Conservation (phyloP, 2,888 invertebrate genomes). For the Torymus auratus region DNA sequence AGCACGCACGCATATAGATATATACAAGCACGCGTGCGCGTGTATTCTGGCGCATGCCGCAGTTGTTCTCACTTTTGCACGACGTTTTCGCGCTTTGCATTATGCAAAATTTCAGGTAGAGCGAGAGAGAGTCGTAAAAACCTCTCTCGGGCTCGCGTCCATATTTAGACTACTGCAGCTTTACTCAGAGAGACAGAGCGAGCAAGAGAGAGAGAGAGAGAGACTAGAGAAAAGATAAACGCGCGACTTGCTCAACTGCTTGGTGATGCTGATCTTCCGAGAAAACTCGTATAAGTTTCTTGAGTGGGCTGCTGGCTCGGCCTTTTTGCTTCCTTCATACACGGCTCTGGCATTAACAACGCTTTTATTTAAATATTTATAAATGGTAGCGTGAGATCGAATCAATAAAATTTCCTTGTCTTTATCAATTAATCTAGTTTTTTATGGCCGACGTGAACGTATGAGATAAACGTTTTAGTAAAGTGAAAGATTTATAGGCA, state of each 20-base stretch:
- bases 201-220: not conserved
- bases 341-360: conserved; percentile 12
- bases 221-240: conserved; percentile 55
- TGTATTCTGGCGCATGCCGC: conserved; percentile 13
- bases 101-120: conserved; percentile 56
- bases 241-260: conserved; percentile 43
- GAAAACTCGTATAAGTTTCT: conserved; percentile 58
- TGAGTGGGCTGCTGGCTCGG: conserved; percentile 32
- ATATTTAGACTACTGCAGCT: conserved; percentile 54
- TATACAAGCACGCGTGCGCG: not conserved
- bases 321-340: conserved; percentile 32
- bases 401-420: conserved; percentile 37
- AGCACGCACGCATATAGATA: conserved; percentile 3
- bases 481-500: too few relatives aligned
- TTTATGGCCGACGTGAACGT: too few relatives aligned
- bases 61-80: conserved; percentile 53
- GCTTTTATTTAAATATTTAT: conserved; percentile 42
- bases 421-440: conserved; percentile 27
- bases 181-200: not conserved
- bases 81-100: conserved; percentile 56
- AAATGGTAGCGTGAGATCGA: conserved; percentile 36
- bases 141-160: conserved; percentile 27
- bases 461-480: too few relatives aligned
- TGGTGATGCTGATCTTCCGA: conserved; percentile 56
- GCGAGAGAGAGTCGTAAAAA: conserved; percentile 47